Evolutionary conservation across 2,113 vertebrate genomes (phyloP).

Genomic region (Ornithorhynchus anatinus): DNA sequence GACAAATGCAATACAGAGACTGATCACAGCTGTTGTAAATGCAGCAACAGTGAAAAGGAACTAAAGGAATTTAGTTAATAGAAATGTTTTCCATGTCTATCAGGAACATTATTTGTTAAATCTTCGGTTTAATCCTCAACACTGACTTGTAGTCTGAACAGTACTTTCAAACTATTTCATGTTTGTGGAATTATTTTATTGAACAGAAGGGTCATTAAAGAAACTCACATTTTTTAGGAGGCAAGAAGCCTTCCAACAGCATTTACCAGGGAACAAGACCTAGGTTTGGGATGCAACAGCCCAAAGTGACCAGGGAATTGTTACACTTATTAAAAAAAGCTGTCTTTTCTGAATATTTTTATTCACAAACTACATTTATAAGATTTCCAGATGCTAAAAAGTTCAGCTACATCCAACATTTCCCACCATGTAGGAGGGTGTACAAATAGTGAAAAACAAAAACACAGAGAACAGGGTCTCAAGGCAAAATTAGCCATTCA

Average conservation of each 20-base stretch:
- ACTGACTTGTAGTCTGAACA: not conserved
- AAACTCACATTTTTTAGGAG: not conserved
- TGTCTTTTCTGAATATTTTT: slow-evolving; percentile 16
- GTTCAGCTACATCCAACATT: not conserved
- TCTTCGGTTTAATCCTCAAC: slow-evolving; percentile 16
- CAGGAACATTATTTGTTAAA: too few species aligned
- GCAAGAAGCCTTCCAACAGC: not conserved
- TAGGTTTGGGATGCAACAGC: slow-evolving; percentile 3
- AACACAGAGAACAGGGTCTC: not conserved
- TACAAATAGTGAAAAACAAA: slow-evolving; percentile 20
- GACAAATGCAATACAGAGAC: slow-evolving; percentile 59
- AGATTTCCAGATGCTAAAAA: not conserved
- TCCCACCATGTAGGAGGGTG: not conserved
- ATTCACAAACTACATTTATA: slow-evolving; percentile 14
- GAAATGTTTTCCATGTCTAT: slow-evolving; percentile 24
- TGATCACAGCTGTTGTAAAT: slow-evolving; percentile 58
- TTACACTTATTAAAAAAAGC: not conserved
- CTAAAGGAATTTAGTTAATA: slow-evolving; percentile 37
- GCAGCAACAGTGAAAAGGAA: slow-evolving; percentile 10
- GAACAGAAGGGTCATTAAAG: not conserved
- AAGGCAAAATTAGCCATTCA: slow-evolving; percentile 14
- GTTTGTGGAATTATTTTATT: slow-evolving; percentile 7
- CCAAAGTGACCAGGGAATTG: slow-evolving; percentile 10
- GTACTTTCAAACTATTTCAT: slow-evolving; percentile 32
- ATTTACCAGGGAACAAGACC: not conserved